These are phyloP conservation scores for Ranitomeya variabilis DNA, from an alignment of 2,113 vertebrate species.

Conservation along the genomic window DNA sequence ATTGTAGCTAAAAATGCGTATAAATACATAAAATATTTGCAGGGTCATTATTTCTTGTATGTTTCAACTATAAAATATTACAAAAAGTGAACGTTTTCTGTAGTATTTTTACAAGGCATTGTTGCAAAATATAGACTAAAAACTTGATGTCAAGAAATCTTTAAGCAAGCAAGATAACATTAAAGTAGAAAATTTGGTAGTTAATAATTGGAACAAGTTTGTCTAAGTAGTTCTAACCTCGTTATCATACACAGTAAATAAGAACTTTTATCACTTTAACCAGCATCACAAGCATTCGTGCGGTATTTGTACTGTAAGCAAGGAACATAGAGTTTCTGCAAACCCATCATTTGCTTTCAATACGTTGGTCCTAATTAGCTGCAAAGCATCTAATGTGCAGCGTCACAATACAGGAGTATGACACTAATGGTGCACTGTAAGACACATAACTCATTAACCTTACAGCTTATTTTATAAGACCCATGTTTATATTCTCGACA, in stretches of 20 bases:
- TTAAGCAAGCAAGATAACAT: background rate
- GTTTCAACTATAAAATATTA: too few relatives aligned
- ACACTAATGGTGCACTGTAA: constrained; percentile 11
- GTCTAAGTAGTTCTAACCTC: background rate
- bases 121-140: background rate
- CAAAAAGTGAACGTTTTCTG: too few relatives aligned
- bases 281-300: background rate
- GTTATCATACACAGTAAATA: background rate
- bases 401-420: constrained; percentile 6
- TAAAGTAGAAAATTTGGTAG: background rate
- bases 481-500: constrained; percentile 10
- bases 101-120: too few relatives aligned
- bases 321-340: background rate
- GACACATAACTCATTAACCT: constrained; percentile 33
- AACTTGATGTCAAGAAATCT: background rate
- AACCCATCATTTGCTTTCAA: background rate
- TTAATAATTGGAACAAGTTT: background rate
- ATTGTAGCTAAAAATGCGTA: background rate
- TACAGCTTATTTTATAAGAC: constrained; percentile 18
- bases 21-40: too few relatives aligned
- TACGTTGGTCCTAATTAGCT: constrained; percentile 25
- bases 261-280: background rate
- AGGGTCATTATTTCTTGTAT: too few relatives aligned
- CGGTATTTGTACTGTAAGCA: background rate
- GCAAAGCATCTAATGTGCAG: constrained; percentile 15